Evolutionary conservation across 1,140 invertebrate species (phyloP), one percentile per base, ranked within the genome.

Genomic region (Cotesia typhae): DNA sequence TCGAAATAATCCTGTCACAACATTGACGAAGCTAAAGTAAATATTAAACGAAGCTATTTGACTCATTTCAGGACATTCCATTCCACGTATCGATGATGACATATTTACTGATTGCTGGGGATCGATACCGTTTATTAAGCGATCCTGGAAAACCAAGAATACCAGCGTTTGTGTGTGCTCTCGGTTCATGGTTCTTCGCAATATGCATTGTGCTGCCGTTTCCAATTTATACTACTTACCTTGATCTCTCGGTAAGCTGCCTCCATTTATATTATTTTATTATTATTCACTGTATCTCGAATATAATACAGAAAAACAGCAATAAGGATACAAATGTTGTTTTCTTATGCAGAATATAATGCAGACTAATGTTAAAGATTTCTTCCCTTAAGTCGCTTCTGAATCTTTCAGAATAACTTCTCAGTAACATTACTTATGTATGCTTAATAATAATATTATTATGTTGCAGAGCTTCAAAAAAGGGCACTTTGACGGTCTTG

Each of bases 201-300:
- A 87, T 92, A 71, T 92, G 92, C 78, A 89, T 92, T 35, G 92
- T 92, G 1, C 82, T 94, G 71, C 92, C 92, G 1, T 92, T 92
- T 84, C 91, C 92, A 47, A 91, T 93, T 38, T 94, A 93, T 79
- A 91, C 91, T 57, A 90, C 90, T 71, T 92, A 92, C 78, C 87
- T 93, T 36, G 91, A 93, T 81, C 82, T 93, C 66, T 90, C 88
- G 82, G 89, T 91, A 79, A 90, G 89, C 87, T 35, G 28, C 65
- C 47, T 9, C 53, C 55, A 64, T 38, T 55, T 12, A 60, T 10
- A 60, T 64, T 1, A 1, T 9, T 71, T 53, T 59, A 60, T 36
- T 59, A 10, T 28, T 65, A 51, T 63, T 72, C 63, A 41, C 52
- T 36, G 37, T 6, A 36, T 71, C 35, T 36, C 35, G 6, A 57